A percentile compares a stretch with the other conserved stretches of the same genome.
phyloP scores from a whole-genome alignment of 2,888 invertebrate species.

The Drosophila subsilvestris region DNA sequence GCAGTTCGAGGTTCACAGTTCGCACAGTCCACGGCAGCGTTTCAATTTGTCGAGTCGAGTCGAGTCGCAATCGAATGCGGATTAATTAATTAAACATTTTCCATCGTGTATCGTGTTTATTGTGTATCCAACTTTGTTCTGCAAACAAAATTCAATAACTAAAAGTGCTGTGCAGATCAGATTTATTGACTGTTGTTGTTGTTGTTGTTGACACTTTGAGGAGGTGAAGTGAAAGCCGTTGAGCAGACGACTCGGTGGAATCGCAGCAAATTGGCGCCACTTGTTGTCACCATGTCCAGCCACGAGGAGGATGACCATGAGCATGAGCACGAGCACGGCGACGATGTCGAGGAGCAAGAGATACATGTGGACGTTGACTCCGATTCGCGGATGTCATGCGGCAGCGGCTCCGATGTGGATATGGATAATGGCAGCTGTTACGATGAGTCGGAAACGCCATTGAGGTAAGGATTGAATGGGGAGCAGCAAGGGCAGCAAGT shows the following conservation, averaged over 20 bases:
- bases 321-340: constrained; percentile 71
- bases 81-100: constrained; percentile 46
- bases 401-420: constrained; percentile 84
- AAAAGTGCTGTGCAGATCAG: constrained; percentile 30
- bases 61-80: constrained; percentile 34
- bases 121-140: no score
- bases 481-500: no score
- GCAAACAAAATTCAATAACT: neutral
- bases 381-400: constrained; percentile 84
- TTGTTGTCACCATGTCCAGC: constrained; percentile 82
- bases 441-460: constrained; percentile 84
- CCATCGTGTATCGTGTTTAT: constrained; percentile 30
- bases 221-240: constrained; percentile 14
- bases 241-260: neutral
- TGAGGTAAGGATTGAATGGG: constrained; percentile 77
- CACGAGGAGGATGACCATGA: constrained; percentile 82
- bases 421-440: constrained; percentile 84
- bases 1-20: constrained; percentile 64
- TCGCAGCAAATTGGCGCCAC: constrained; percentile 76
- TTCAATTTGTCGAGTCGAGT: constrained; percentile 79
- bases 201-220: neutral
- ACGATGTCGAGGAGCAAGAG: constrained; percentile 83
- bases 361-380: constrained; percentile 84
- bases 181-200: no score
- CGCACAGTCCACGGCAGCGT: constrained; percentile 78